Base-by-base conservation (phyloP, 2,888 invertebrate genomes). In the Drosophila stalkeri region DNA sequence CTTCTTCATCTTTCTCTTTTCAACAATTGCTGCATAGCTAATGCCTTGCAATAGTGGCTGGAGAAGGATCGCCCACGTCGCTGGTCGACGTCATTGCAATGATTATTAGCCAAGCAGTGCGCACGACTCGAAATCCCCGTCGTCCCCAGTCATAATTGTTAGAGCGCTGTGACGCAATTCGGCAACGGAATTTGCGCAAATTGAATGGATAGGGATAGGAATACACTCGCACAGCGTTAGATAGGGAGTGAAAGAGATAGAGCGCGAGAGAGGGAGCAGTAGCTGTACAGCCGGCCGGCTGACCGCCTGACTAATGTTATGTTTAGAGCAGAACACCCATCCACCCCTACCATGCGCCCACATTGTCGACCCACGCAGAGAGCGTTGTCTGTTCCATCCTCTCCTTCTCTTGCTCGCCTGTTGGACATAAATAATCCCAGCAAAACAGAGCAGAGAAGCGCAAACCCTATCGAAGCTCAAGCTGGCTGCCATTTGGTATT, bases 141-240 rank as follows among this genome's bases (percentile, higher is more conserved):
- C 64, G 69, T 51, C 33, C 64, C 73, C 27, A 81, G 67, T 86
- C 84, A 84, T 80, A 81, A 86, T 89, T 84, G 80, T 81, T 72
- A 35, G 20, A 75, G 46, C 52, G 67, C 66, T 86, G 82, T 85
- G 85, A 85, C 85, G 85, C 89, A 85, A 85, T 80, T 82, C 67
- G 72, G 52, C 81, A 65, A 64, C 69, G 73, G 80, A 84, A 89
- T 86, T 86, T 85, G 81, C 85, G 89, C 77, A 84, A 89, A 81
- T 80, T 59, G 72, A 75, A 72, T 64, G 75, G 54, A 77, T 61
- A 67, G 39, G 61, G 55, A 57, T 46, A 60, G 64, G 60, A 44
- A 69, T 46, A 60, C 14, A 47, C 37, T 41, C 39, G 27, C 14
- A 51, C 23, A 23, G 18, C 4, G n/a, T 23, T 23, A 39, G 20